Conservation (phyloP, 2,797 vertebrate species). For the Mus caroli region DNA sequence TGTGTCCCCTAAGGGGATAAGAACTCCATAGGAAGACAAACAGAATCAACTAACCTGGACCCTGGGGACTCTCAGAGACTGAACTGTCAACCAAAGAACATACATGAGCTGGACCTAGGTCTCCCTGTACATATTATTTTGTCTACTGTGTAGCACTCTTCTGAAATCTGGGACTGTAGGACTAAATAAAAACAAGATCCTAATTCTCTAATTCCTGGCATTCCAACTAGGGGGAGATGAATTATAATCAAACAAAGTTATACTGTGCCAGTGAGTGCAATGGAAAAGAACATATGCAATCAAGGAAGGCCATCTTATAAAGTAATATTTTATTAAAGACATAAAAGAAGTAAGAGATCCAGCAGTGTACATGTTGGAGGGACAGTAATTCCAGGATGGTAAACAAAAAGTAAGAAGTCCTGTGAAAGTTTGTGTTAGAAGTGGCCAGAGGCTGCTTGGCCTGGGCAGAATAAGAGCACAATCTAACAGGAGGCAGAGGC, state of each 20-base stretch:
- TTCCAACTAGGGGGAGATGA: not conserved
- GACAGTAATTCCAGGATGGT: not conserved
- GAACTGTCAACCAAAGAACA: not conserved
- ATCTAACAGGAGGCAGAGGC: not conserved
- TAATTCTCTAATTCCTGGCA: conserved; percentile 22
- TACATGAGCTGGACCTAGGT: not conserved
- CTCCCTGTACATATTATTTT: not conserved
- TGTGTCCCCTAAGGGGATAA: not conserved
- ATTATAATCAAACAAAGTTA: conserved; percentile 49
- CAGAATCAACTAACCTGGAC: not conserved
- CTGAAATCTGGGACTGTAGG: not conserved
- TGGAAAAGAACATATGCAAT: conserved; percentile 15
- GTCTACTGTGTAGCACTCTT: not conserved
- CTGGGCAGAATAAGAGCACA: not conserved
- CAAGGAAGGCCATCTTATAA: conserved; percentile 27
- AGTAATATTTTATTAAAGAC: conserved; percentile 18
- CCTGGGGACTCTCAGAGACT: not conserved
- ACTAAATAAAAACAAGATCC: conserved; percentile 1
- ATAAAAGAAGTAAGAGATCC: not conserved
- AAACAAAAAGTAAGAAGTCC: conserved; percentile 30
- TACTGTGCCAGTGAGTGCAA: not conserved
- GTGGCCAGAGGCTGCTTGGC: not conserved
- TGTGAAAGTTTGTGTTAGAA: not conserved
- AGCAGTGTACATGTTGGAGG: not conserved
- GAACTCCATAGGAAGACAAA: not conserved